A percentile compares a stretch with the other conserved stretches of the same genome.
Conservation (phyloP, 2,888 invertebrate genomes). For the Heteropelma amictum region DNA sequence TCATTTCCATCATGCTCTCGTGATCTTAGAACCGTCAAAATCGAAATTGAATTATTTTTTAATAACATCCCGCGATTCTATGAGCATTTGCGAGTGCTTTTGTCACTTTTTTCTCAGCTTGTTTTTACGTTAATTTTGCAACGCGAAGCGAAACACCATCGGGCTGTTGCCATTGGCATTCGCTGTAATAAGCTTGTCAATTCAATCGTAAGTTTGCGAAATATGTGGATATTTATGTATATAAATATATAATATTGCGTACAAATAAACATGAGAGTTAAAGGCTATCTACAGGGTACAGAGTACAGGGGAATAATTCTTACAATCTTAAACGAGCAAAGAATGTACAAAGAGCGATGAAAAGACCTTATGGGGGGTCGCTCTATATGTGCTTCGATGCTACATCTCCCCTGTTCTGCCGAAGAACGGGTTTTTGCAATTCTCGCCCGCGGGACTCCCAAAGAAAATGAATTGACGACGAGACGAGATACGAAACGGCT, state of each 20-base stretch:
- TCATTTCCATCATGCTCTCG: too few species aligned
- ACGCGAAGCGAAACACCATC: not conserved
- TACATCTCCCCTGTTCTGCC: constrained; percentile 9
- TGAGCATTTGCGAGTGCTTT: too few species aligned
- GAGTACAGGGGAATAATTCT: constrained; percentile 36
- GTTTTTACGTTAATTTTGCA: too few species aligned
- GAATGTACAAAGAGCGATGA: constrained; percentile 53
- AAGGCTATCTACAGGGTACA: constrained; percentile 2
- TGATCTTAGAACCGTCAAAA: too few species aligned
- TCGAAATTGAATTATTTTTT: too few species aligned
- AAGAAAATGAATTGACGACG: constrained; percentile 51
- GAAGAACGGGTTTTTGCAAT: constrained; percentile 16
- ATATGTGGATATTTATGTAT: not conserved
- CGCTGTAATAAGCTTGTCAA: constrained; percentile 23
- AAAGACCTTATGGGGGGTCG: constrained; percentile 51
- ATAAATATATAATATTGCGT: not conserved
- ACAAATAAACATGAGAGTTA: not conserved
- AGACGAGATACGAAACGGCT: constrained; percentile 45
- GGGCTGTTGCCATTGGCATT: constrained; percentile 23
- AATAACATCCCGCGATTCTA: too few species aligned
- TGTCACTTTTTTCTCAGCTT: too few species aligned
- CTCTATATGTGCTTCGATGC: constrained; percentile 43
- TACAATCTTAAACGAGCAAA: constrained; percentile 53
- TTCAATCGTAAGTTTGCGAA: not conserved
- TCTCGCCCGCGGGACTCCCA: constrained; percentile 33